Evolutionary conservation across 1,140 invertebrate genomes (phyloP).

Genomic region (Drosophila sproati): DNA sequence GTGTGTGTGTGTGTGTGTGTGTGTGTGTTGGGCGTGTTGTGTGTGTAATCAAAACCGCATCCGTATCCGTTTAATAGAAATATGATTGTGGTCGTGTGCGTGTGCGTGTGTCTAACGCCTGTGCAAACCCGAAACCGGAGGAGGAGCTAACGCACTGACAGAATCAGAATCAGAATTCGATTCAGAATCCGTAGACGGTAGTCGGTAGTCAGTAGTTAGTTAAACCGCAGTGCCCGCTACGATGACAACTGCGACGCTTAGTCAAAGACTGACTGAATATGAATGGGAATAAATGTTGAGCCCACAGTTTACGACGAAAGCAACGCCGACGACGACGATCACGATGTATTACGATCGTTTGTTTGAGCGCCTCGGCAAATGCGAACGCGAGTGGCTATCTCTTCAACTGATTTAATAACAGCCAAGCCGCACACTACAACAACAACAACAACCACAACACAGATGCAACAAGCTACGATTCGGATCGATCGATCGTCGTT

Average conservation of each 20-base stretch:
- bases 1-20: conserved; percentile 12
- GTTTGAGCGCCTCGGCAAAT: conserved; percentile 45
- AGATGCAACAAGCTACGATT: conserved; percentile 68
- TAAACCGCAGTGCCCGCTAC: conserved; percentile 48
- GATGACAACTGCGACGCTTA: conserved; percentile 70
- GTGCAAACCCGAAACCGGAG: conserved; percentile 28
- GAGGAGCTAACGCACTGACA: conserved; percentile 15
- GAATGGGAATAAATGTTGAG: conserved; percentile 71
- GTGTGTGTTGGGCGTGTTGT: not conserved
- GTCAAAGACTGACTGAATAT: conserved; percentile 79
- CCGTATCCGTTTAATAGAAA: conserved; percentile 56
- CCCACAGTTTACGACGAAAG: conserved; percentile 51
- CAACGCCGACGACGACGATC: conserved; percentile 7
- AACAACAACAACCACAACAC: conserved; percentile 32
- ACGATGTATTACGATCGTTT: conserved; percentile 31
- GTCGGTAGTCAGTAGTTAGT: conserved; percentile 9
- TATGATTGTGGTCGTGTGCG: not conserved
- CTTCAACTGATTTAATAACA: conserved; percentile 64
- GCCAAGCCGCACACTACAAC: conserved; percentile 13
- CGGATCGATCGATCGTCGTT: conserved; percentile 45
- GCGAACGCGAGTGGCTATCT: conserved; percentile 44
- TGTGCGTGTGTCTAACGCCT: conserved; percentile 4
- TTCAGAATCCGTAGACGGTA: conserved; percentile 5
- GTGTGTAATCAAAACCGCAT: conserved; percentile 52
- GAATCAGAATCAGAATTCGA: conserved; percentile 2